phyloP scores from a whole-genome alignment of 1,140 invertebrate genomes.

The Drosophila ficusphila region DNA sequence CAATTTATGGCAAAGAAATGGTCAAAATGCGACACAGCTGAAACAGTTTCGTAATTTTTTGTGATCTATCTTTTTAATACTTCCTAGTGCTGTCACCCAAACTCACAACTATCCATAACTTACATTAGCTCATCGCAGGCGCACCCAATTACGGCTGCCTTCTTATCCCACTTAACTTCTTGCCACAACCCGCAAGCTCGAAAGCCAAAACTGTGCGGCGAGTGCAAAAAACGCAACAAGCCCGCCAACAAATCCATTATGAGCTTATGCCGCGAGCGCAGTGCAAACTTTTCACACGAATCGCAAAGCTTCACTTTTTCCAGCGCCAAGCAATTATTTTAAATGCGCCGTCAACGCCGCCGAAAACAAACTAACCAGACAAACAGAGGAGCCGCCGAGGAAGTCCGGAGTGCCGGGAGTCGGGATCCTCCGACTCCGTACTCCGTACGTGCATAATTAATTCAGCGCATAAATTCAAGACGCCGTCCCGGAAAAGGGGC shows the following conservation, averaged over 20 bases:
- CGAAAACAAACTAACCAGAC: slow-evolving; percentile 75
- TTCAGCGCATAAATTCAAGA: slow-evolving; percentile 81
- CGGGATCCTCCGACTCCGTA: slow-evolving; percentile 31
- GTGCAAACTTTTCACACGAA: slow-evolving; percentile 79
- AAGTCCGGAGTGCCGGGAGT: slow-evolving; percentile 1
- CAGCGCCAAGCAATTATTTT: slow-evolving; percentile 71
- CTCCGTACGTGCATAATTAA: slow-evolving; percentile 79
- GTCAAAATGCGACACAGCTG: too few relatives aligned
- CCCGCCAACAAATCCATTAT: slow-evolving; percentile 76
- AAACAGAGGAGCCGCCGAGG: slow-evolving; percentile 43
- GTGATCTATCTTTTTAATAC: slow-evolving; percentile 1
- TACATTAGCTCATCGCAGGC: slow-evolving; percentile 56
- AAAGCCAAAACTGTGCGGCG: slow-evolving; percentile 33
- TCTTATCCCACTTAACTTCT: slow-evolving; percentile 17
- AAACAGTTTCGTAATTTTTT: too few relatives aligned
- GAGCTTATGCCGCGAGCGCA: slow-evolving; percentile 76
- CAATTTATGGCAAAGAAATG: too few relatives aligned
- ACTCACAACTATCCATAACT: slow-evolving; percentile 62
- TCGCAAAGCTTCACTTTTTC: slow-evolving; percentile 58
- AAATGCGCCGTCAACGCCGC: slow-evolving; percentile 71
- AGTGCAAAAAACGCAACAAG: slow-evolving; percentile 50
- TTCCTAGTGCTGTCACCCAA: slow-evolving; percentile 10
- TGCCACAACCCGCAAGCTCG: slow-evolving; percentile 41
- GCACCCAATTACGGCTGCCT: slow-evolving; percentile 38
- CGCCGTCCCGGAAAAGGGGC: slow-evolving; percentile 36